Conservation (phyloP, 1,140 invertebrate genomes). For the Drosophila aff. region DNA sequence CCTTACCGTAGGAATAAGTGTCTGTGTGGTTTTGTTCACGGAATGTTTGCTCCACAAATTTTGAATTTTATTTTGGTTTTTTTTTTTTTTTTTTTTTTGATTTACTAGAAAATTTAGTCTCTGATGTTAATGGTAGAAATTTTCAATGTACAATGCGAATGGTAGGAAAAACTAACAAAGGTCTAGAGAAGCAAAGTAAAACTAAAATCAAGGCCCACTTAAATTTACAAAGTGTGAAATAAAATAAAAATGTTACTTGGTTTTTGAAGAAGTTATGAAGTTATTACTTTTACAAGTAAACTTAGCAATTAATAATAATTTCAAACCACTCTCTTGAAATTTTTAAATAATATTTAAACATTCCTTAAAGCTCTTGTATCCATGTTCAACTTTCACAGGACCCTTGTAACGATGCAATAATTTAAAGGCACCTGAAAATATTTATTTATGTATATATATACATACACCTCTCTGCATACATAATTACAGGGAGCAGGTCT, state of each 20-base stretch:
- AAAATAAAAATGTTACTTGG: not conserved
- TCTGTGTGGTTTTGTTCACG: too few species aligned
- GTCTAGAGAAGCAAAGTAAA: not conserved
- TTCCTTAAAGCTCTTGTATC: not conserved
- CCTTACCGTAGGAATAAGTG: too few species aligned
- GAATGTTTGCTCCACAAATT: not conserved
- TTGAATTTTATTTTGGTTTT: conserved; percentile 7
- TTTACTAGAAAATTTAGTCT: conserved; percentile 14
- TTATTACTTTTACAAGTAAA: not conserved
- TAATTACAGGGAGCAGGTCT: conserved; percentile 42
- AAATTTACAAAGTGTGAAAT: not conserved
- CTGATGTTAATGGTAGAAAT: conserved; percentile 15
- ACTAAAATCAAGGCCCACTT: conserved; percentile 8
- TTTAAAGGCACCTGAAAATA: conserved; percentile 2
- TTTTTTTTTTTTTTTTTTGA: not conserved
- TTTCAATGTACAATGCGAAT: conserved; percentile 1
- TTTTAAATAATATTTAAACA: not conserved
- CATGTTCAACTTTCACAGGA: not conserved
- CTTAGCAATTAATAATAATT: not conserved
- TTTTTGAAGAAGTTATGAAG: not conserved
- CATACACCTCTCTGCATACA: not conserved
- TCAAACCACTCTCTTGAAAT: not conserved
- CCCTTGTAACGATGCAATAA: not conserved
- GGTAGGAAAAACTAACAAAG: not conserved
- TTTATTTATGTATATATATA: not conserved